Evolutionary conservation across 2,888 invertebrate genomes (phyloP).

Genomic region (Troglohyphantes excavatus): DNA sequence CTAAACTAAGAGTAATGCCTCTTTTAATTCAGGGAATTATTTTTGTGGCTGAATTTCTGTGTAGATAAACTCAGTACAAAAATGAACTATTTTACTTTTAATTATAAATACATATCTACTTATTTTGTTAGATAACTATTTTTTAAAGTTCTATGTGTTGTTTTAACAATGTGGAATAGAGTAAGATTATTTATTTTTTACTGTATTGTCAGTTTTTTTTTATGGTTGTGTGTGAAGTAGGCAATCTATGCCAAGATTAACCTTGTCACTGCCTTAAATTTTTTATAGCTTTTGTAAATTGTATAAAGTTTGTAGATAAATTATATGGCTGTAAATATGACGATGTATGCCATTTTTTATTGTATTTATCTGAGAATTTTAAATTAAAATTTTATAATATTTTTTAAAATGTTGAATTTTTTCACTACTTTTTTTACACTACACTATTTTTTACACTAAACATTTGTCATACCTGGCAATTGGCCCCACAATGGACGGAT

Average conservation of each 20-base stretch:
- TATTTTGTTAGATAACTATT: slow-evolving; percentile 58
- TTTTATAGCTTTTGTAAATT: slow-evolving; percentile 50
- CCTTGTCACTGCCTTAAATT: slow-evolving; percentile 37
- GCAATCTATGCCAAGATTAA: slow-evolving; percentile 41
- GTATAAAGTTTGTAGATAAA: slow-evolving; percentile 58
- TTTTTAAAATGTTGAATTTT: slow-evolving; percentile 19
- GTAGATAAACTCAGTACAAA: slow-evolving; percentile 56
- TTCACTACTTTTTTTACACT: too few species aligned
- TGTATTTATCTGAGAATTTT: slow-evolving; percentile 63
- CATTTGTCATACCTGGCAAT: too few species aligned
- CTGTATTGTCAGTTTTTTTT: slow-evolving; percentile 48
- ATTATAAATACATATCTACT: slow-evolving; percentile 41
- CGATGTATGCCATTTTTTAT: slow-evolving; percentile 35
- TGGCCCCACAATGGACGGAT: too few species aligned
- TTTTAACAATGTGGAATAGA: slow-evolving; percentile 28
- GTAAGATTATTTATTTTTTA: slow-evolving; percentile 67
- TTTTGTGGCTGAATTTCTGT: slow-evolving; percentile 53
- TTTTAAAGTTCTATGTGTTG: slow-evolving; percentile 41
- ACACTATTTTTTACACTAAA: too few species aligned
- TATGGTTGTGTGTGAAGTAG: slow-evolving; percentile 38
- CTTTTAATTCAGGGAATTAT: slow-evolving; percentile 62
- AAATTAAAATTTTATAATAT: slow-evolving; percentile 74
- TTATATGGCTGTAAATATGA: slow-evolving; percentile 57
- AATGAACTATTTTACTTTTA: slow-evolving; percentile 38
- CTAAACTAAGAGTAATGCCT: slow-evolving; percentile 21